These are phyloP conservation scores for Callithrix jacchus DNA, from an alignment of 2,113 vertebrate species.

Conservation along the genomic window DNA sequence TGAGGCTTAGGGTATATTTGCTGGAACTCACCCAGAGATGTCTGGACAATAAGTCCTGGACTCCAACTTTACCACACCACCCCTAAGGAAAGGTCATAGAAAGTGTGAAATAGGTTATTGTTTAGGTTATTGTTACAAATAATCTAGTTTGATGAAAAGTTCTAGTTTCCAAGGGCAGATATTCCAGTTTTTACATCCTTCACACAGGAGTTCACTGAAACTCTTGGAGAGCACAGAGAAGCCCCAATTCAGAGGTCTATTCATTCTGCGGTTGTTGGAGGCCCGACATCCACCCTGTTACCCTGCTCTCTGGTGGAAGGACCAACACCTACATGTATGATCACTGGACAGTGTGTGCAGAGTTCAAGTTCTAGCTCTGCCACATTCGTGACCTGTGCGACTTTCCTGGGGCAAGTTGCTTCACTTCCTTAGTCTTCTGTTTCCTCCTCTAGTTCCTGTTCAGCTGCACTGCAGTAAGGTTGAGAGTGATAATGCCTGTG, in stretches of 20 bases:
- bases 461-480: background rate
- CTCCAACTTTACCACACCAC: background rate
- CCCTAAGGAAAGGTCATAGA: background rate
- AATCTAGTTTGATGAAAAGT: background rate
- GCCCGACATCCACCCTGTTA: background rate
- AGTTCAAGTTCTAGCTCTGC: background rate
- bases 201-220: background rate
- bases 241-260: background rate
- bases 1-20: background rate
- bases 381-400: accelerated
- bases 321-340: background rate
- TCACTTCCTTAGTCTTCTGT: background rate
- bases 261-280: background rate
- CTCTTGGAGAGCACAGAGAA: background rate
- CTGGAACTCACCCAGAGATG: background rate
- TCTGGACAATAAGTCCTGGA: background rate
- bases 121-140: background rate
- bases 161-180: background rate
- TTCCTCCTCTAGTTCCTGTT: background rate
- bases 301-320: background rate
- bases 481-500: background rate
- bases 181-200: background rate
- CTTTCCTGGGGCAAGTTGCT: background rate
- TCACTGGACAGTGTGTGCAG: background rate
- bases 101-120: background rate